A percentile compares a stretch with the other conserved stretches of the same genome.
Evolutionary conservation across 2,888 invertebrate genomes (phyloP).

Genomic region (Proisotoma minuta): DNA sequence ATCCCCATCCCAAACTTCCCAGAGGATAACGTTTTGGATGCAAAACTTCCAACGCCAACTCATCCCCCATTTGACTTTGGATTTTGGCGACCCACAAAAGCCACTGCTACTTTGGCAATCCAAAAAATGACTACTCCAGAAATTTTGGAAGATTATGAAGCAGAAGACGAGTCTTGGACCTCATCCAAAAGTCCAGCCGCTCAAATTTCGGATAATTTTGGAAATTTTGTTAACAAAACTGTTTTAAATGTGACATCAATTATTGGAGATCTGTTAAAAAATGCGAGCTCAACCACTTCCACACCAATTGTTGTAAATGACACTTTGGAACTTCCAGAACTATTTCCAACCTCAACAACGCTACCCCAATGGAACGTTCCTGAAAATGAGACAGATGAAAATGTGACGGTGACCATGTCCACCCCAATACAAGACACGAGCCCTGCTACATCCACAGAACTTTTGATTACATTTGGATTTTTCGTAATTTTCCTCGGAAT

Average conservation of each 20-base stretch:
- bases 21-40: too few relatives aligned
- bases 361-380: background rate
- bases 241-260: background rate
- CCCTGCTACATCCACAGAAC: background rate
- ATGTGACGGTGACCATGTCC: background rate
- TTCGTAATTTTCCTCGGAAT: background rate
- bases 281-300: background rate
- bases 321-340: too few relatives aligned
- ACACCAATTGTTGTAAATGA: background rate
- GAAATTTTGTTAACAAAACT: background rate
- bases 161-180: too few relatives aligned
- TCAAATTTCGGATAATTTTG: too few relatives aligned
- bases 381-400: background rate
- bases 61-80: background rate
- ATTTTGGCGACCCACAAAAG: too few relatives aligned
- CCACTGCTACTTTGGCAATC: too few relatives aligned
- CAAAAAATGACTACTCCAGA: too few relatives aligned
- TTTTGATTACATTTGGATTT: background rate
- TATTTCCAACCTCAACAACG: background rate
- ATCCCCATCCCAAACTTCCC: background rate
- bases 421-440: background rate
- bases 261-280: background rate
- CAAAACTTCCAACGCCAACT: too few relatives aligned
- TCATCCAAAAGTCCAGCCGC: too few relatives aligned
- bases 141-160: too few relatives aligned